Base-by-base conservation (phyloP, 2,797 vertebrate species). In the Tiaroga cobitis region DNA sequence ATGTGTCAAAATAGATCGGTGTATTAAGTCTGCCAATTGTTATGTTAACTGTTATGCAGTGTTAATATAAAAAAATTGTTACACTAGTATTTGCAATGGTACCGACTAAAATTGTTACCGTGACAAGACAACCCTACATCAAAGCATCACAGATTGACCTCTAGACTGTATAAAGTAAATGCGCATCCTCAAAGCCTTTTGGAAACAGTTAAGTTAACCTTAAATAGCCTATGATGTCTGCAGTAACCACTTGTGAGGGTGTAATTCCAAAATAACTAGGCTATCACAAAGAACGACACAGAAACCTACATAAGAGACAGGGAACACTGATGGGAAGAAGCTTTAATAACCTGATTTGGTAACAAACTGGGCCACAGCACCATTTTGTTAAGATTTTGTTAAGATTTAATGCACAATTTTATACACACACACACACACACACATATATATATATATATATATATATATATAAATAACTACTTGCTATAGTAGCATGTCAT, bases 241-340 rank as follows among this genome's bases (percentile, higher is more conserved):
- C 37, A 37, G 70, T 11, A 78, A 78, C 34, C 34, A 39, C 63
- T 41, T 69, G 74, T 32, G 49, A 29, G 61, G 8, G 19, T 78
- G 63, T 13, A n/a, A 32, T 77, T n/a, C 15, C 43, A 79, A 84
- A 79, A 84, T 79, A 84, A 56, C 83, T 59, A 61, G 74, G 63
- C 63, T 41, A 76, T 67, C n/a, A 51, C 26, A 72, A 18, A 54
- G 34, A 51, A n/a, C 70, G 83, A 84, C 75, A 77, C 51, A 84
- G 75, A 79, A 84, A 79, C 83, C 75, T 69, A 84, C 13, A 84
- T 77, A 77, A 29, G 24, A 69, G 65, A 84, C 24, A 13, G 61
- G 18, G 54, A 63, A 61, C 43, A 75, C 15, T 39, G 72, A 68
- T 6, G 8, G 19, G 46, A 39, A 39, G 21, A 75, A 63, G 56